phyloP scores from a whole-genome alignment of 2,113 vertebrate species.

The Actenoides hombroni region DNA sequence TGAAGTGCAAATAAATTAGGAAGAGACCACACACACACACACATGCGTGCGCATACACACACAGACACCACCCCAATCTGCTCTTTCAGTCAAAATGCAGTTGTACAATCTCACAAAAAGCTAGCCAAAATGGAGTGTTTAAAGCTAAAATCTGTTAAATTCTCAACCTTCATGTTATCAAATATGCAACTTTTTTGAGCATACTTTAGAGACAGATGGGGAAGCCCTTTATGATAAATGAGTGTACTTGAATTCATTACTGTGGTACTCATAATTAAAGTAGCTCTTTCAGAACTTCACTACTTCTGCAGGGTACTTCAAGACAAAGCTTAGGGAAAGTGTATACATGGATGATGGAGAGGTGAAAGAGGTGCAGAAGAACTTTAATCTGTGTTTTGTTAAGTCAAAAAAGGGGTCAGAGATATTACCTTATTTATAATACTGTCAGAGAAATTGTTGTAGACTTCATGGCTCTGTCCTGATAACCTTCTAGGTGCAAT shows the following conservation, averaged over 20 bases:
- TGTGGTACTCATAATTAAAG: conserved; percentile 78
- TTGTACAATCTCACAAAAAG: not conserved
- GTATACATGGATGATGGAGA: not conserved
- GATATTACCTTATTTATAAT: conserved; percentile 64
- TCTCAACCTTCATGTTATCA: conserved; percentile 76
- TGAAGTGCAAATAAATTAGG: conserved; percentile 80
- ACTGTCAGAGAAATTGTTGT: conserved; percentile 64
- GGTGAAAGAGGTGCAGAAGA: not conserved
- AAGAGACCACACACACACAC: conserved; percentile 80
- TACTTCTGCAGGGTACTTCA: conserved; percentile 54
- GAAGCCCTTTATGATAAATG: conserved; percentile 79
- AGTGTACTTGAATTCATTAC: conserved; percentile 82
- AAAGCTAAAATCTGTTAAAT: conserved; percentile 62
- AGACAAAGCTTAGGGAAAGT: conserved; percentile 44
- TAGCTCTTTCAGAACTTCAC: conserved; percentile 73
- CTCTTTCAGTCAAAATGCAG: conserved; percentile 33
- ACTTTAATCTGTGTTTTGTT: conserved; percentile 50
- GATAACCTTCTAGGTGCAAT: conserved; percentile 65
- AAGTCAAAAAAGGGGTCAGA: conserved; percentile 54
- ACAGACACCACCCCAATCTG: not conserved
- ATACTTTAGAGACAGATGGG: conserved; percentile 81
- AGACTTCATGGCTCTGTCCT: conserved; percentile 58
- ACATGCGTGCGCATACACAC: not conserved
- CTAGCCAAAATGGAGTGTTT: conserved; percentile 21
- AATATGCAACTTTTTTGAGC: conserved; percentile 76